A percentile compares a stretch with the other conserved stretches of the same genome.
Evolutionary conservation across 2,113 vertebrate genomes (phyloP).

Genomic region (Mus musculus): GRCm39 chr14:75182001-75182500

Average conservation of each 20-base stretch:
- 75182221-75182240: background rate
- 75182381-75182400: background rate
- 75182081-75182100: background rate
- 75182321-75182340: background rate
- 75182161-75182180: background rate
- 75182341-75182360: background rate
- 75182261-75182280: background rate
- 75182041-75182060: background rate
- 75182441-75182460: background rate
- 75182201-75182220: background rate
- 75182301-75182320: background rate
- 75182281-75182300: background rate
- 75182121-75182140: background rate
- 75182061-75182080: background rate
- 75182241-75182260: background rate
- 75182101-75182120: background rate
- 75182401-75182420: background rate
- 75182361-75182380: background rate
- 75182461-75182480: background rate
- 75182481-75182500: background rate
- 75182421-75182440: background rate
- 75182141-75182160: background rate
- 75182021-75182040: background rate
- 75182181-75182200: background rate
- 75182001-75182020: background rate